Evolutionary conservation across 2,888 invertebrate genomes (phyloP).

Genomic region (Alviniconcha strummeri): DNA sequence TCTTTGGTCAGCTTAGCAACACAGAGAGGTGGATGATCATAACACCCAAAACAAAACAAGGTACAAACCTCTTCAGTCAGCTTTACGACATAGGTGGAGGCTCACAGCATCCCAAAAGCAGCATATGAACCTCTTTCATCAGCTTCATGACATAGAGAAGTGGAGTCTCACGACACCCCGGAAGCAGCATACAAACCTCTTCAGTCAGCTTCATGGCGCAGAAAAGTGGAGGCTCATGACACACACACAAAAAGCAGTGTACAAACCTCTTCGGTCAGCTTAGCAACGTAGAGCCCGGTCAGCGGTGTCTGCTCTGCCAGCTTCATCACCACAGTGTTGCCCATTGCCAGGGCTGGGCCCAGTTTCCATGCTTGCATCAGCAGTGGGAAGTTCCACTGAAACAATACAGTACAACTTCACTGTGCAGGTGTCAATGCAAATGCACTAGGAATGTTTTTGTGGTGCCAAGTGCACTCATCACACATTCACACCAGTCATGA

Average conservation of each 20-base stretch:
- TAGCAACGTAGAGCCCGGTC: constrained; percentile 88
- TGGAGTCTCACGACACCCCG: background rate
- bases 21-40: no score
- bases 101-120: no score
- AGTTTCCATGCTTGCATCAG: constrained; percentile 98
- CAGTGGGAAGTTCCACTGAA: constrained; percentile 87
- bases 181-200: background rate
- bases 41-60: background rate
- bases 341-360: constrained; percentile 79
- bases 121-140: background rate
- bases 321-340: constrained; percentile 90
- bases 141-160: background rate
- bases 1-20: background rate
- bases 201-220: background rate
- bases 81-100: constrained; percentile 82
- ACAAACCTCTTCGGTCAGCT: constrained; percentile 82
- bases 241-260: background rate
- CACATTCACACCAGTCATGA: no score
- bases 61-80: constrained; percentile 80
- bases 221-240: no score
- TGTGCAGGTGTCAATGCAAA: no score
- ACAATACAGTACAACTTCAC: no score
- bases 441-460: no score
- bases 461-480: no score
- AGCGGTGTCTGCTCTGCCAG: constrained; percentile 96